Conservation (phyloP, 2,797 vertebrate species). For the Sebastes matsubarae region DNA sequence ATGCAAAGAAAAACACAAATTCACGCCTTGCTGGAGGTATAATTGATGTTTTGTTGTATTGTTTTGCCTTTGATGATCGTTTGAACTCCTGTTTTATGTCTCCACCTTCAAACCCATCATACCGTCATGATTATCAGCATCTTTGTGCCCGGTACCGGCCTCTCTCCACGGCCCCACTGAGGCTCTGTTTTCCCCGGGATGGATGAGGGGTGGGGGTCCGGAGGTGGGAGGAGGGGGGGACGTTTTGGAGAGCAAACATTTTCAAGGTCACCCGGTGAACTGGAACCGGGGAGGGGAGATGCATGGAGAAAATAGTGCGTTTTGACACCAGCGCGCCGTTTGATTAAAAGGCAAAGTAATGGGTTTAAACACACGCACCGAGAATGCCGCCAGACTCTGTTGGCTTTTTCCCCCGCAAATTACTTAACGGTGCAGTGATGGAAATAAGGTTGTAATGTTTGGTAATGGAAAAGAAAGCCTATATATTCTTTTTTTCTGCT, state of each 20-base stretch:
- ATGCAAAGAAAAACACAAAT: neutral
- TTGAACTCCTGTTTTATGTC: neutral
- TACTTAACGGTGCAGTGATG: constrained; percentile 91
- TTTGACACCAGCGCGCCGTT: constrained; percentile 94
- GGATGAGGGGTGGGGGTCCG: constrained; percentile 19
- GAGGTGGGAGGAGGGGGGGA: constrained; percentile 67
- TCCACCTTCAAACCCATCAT: neutral
- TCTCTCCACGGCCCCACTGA: constrained; percentile 13
- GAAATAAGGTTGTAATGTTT: constrained; percentile 87
- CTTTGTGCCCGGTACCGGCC: neutral
- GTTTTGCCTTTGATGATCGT: neutral
- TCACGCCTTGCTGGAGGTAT: neutral
- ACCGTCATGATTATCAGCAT: constrained; percentile 20
- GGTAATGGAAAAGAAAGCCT: constrained; percentile 83
- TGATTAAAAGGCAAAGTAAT: constrained; percentile 99
- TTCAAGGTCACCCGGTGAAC: constrained; percentile 97
- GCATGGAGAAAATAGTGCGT: constrained; percentile 93
- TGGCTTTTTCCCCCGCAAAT: constrained; percentile 88
- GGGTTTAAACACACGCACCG: constrained; percentile 95
- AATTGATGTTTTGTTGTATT: neutral
- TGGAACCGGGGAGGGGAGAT: constrained; percentile 92
- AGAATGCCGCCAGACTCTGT: constrained; percentile 92
- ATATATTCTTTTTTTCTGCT: constrained; percentile 70
- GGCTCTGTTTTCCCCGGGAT: constrained; percentile 35
- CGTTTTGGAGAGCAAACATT: constrained; percentile 96